Percentiles rank a stretch among this genome's conserved stretches.
Conservation (phyloP, 64 coral and sea anemone species). For the Astreopora myriophthalma region DNA sequence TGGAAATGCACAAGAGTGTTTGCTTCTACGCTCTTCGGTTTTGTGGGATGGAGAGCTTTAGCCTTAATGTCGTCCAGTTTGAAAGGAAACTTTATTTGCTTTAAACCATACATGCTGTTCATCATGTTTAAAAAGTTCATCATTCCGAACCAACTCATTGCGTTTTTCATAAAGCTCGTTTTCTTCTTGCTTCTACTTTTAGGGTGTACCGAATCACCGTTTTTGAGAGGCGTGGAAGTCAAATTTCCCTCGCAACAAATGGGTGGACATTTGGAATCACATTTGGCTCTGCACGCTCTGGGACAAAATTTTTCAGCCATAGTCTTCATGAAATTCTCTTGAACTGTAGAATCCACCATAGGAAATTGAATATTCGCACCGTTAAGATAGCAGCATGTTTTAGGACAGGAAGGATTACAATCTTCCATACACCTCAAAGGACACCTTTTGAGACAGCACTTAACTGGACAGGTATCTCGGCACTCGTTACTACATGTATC, state of each 20-base stretch:
- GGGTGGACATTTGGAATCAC: conserved; percentile 78
- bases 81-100: background rate
- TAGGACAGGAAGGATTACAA: conserved; percentile 70
- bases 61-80: background rate
- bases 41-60: background rate
- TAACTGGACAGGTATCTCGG: background rate
- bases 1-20: background rate
- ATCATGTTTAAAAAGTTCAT: conserved; percentile 89
- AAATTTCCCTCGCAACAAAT: conserved; percentile 75
- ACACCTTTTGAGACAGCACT: conserved; percentile 25
- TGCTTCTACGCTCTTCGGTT: background rate
- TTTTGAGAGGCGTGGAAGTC: background rate
- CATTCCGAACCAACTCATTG: conserved; percentile 87
- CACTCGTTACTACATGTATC: conserved; percentile 13
- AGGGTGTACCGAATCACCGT: background rate
- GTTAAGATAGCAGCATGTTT: conserved; percentile 45
- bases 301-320: conserved; percentile 82
- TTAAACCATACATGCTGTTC: conserved; percentile 58
- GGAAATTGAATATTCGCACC: conserved; percentile 13
- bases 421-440: conserved; percentile 36
- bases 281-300: conserved; percentile 56
- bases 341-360: conserved; percentile 24
- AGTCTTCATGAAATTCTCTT: conserved; percentile 37
- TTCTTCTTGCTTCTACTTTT: background rate
- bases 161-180: conserved; percentile 39